These are phyloP conservation scores for Cistogaster globosa DNA, from an alignment of 2,888 invertebrate genomes.

Conservation along the genomic window DNA sequence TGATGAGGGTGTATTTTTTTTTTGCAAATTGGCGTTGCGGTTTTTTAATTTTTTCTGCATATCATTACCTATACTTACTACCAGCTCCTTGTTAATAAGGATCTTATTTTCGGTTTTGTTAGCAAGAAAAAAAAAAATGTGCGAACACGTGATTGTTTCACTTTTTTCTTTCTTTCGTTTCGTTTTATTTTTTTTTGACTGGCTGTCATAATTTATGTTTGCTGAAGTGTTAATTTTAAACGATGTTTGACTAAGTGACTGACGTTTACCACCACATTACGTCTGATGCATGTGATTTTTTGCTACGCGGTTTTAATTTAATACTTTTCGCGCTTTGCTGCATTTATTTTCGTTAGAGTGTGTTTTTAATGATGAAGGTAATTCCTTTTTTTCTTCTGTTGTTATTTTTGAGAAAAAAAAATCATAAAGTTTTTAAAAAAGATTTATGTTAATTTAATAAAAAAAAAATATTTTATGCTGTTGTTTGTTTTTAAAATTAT, in stretches of 20 bases:
- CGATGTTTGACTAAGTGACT: conserved; percentile 71
- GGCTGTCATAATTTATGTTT: conserved; percentile 73
- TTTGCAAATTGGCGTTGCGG: conserved; percentile 59
- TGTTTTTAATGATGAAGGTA: conserved; percentile 61
- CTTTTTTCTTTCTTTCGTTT: too few species aligned
- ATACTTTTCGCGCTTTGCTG: conserved; percentile 46
- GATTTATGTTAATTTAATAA: conserved; percentile 56
- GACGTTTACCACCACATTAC: conserved; percentile 67
- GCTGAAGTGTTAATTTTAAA: conserved; percentile 76
- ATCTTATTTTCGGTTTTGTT: conserved; percentile 67
- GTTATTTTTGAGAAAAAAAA: conserved; percentile 3
- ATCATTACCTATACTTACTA: conserved; percentile 41
- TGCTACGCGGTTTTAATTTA: conserved; percentile 60
- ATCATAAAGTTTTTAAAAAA: neutral
- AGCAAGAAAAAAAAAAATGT: conserved; percentile 22
- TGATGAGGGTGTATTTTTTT: conserved; percentile 57
- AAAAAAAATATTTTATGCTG: neutral
- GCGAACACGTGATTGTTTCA: conserved; percentile 30
- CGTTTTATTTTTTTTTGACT: neutral
- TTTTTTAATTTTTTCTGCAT: conserved; percentile 57
- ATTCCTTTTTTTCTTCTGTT: conserved; percentile 11
- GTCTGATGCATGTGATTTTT: conserved; percentile 58
- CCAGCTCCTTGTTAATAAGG: conserved; percentile 53
- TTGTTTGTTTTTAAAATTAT: neutral
- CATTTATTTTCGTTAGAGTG: conserved; percentile 44